phyloP scores from a whole-genome alignment of 2,888 invertebrate genomes.

The Zhuqinia jingwanae region DNA sequence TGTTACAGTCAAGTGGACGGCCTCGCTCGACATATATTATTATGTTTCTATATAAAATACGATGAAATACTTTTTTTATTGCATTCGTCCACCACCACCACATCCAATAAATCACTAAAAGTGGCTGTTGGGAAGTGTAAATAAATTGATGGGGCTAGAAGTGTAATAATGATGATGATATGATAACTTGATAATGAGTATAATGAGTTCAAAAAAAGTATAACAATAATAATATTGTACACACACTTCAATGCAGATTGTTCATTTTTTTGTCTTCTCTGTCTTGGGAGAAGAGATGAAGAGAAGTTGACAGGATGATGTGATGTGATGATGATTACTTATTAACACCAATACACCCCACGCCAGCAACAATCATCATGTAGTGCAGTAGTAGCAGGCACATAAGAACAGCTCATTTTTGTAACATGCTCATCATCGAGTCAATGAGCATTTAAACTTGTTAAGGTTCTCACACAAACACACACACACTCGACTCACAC shows the following conservation, averaged over 20 bases:
- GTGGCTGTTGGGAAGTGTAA: conserved; percentile 26
- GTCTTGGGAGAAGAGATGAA: no score
- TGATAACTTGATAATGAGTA: background rate
- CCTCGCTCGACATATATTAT: conserved; percentile 51
- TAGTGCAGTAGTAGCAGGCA: background rate
- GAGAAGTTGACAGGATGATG: conserved; percentile 21
- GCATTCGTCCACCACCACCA: no score
- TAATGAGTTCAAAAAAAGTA: background rate
- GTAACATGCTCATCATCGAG: background rate
- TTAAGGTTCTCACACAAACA: background rate
- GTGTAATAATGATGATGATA: background rate
- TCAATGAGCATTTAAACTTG: conserved; percentile 21
- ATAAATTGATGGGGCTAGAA: background rate
- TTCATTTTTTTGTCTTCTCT: background rate
- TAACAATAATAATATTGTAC: background rate
- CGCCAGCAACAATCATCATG: background rate
- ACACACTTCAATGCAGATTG: background rate
- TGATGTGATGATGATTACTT: conserved; percentile 35
- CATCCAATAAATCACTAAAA: background rate
- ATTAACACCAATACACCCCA: background rate
- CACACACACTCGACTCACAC: background rate
- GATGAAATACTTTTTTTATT: no score
- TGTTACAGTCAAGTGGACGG: conserved; percentile 48
- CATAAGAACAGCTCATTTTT: background rate
- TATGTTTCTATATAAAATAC: background rate